phyloP scores from a whole-genome alignment of 2,797 vertebrate species.

The Bradypodion pumilum region DNA sequence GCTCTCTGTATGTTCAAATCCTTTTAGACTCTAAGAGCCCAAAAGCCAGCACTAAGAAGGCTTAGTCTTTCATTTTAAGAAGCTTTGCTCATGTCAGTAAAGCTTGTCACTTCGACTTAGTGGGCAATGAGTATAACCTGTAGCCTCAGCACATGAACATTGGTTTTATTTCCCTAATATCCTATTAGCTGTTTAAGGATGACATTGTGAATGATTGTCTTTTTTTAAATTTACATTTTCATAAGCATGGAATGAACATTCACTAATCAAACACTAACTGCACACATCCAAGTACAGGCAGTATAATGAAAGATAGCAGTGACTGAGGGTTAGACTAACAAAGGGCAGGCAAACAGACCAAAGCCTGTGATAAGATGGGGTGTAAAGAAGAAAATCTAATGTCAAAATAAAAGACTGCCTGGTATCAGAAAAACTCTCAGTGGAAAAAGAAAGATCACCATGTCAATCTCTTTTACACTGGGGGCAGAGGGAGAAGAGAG shows the following conservation, averaged over 20 bases:
- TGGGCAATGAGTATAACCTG: conserved; percentile 9
- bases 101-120: conserved; percentile 20
- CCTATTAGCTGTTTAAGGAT: conserved; percentile 22
- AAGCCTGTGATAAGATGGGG: conserved; percentile 14
- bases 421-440: conserved; percentile 15
- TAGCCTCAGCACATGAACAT: neutral
- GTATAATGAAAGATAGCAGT: neutral
- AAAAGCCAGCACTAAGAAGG: conserved; percentile 4
- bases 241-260: neutral
- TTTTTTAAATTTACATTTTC: conserved; percentile 15
- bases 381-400: conserved; percentile 16
- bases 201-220: neutral
- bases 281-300: neutral
- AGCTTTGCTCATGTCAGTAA: conserved; percentile 30
- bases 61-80: conserved; percentile 37
- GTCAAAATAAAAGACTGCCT: conserved; percentile 49
- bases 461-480: neutral
- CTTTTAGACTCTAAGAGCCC: neutral
- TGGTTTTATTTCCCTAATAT: conserved; percentile 25
- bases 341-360: conserved; percentile 34
- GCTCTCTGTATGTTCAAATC: neutral
- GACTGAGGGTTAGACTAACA: rapidly evolving
- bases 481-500: neutral
- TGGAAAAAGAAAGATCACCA: conserved; percentile 34
- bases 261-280: conserved; percentile 46